Percentiles rank a stretch among this genome's conserved stretches.
These are phyloP conservation scores for Nephrotoma guestfalica DNA, from an alignment of 2,888 invertebrate genomes.

Conservation along the genomic window DNA sequence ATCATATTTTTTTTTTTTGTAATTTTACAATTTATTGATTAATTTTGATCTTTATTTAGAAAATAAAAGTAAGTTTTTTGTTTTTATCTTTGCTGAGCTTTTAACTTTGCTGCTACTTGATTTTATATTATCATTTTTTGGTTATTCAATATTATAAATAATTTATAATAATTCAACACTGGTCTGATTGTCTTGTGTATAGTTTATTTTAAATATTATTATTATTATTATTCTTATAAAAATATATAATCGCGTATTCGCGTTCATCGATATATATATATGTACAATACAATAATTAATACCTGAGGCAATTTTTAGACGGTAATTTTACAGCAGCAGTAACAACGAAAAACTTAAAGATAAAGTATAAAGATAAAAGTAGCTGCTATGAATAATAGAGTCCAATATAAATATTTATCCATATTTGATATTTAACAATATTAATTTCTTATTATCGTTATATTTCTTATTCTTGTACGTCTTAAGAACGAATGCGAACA, in stretches of 20 bases:
- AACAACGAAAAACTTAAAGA: background rate
- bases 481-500: background rate
- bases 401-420: background rate
- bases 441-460: background rate
- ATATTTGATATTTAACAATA: constrained; percentile 1
- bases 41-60: constrained; percentile 1
- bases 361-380: background rate
- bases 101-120: background rate
- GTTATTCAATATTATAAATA: background rate
- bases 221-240: background rate
- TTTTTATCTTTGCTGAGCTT: background rate
- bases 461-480: background rate
- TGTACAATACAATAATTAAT: constrained; percentile 5
- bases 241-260: background rate
- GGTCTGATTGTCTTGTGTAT: background rate
- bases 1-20: background rate
- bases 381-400: constrained; percentile 3
- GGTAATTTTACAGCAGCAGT: constrained; percentile 5
- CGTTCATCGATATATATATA: constrained; percentile 3
- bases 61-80: background rate
- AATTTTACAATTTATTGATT: background rate
- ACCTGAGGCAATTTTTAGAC: constrained; percentile 7
- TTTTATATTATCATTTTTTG: background rate
- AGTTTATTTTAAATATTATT: background rate
- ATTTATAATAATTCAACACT: constrained; percentile 4